Conservation (phyloP, 1,140 invertebrate species). For the Pseudobourletiella spinata region DNA sequence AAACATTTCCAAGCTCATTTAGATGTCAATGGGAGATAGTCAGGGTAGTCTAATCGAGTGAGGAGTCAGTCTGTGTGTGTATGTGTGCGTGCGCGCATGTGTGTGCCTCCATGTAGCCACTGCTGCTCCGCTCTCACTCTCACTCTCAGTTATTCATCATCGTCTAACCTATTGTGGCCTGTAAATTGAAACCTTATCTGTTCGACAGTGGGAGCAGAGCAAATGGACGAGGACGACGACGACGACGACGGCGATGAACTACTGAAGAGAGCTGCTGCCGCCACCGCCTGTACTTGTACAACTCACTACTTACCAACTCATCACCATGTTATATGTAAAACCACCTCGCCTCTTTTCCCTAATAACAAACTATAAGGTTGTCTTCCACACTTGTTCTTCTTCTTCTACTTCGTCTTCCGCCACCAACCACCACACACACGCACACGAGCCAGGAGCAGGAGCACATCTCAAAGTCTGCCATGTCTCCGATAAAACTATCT, state of each 20-base stretch:
- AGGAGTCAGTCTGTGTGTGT: not conserved
- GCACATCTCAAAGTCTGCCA: too few relatives aligned
- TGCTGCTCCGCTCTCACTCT: too few relatives aligned
- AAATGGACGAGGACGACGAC: not conserved
- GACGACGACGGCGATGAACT: too few relatives aligned
- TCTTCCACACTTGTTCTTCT: not conserved
- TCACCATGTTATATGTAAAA: not conserved
- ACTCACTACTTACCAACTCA: not conserved
- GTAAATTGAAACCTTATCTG: conserved; percentile 34
- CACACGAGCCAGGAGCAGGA: too few relatives aligned
- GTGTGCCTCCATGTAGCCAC: too few relatives aligned
- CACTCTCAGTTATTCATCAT: conserved; percentile 19
- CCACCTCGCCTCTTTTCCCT: not conserved
- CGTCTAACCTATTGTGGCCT: conserved; percentile 24
- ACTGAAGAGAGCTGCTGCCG: not conserved
- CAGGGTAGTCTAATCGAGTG: conserved; percentile 18
- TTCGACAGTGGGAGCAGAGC: not conserved
- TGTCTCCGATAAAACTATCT: too few relatives aligned
- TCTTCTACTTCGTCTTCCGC: not conserved
- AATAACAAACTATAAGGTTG: not conserved
- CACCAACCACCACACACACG: too few relatives aligned
- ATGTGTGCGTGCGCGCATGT: too few relatives aligned
- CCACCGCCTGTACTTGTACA: too few relatives aligned
- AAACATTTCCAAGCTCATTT: conserved; percentile 13
- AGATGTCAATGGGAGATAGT: conserved; percentile 19